Evolutionary conservation across 2,797 vertebrate species (phyloP).

Genomic region (Naso thynnoides): DNA sequence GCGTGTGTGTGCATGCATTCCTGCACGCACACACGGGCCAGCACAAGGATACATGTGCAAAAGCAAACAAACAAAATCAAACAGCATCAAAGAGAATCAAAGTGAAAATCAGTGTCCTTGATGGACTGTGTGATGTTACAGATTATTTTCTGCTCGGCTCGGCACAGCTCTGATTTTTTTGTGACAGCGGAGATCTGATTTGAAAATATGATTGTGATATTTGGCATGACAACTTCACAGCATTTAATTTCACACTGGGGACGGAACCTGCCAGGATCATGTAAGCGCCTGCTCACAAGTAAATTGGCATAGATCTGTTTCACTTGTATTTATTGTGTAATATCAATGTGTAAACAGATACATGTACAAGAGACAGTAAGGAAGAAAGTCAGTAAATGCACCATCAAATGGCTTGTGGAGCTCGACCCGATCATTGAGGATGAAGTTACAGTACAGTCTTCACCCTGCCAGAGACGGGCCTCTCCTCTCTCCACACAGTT

Average conservation of each 20-base stretch:
- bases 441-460: slow-evolving; percentile 73
- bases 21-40: slow-evolving; percentile 11
- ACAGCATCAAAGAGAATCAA: slow-evolving; percentile 65
- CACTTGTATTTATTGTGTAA: not conserved
- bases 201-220: slow-evolving; percentile 69
- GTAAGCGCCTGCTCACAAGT: slow-evolving; percentile 21
- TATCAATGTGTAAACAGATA: not conserved
- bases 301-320: slow-evolving; percentile 18
- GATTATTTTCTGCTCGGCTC: slow-evolving; percentile 67
- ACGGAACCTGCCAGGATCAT: slow-evolving; percentile 38
- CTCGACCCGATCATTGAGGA: slow-evolving; percentile 69
- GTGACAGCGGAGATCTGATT: slow-evolving; percentile 67
- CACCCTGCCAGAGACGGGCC: slow-evolving; percentile 63
- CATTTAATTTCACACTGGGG: slow-evolving; percentile 65
- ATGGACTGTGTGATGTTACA: slow-evolving; percentile 69
- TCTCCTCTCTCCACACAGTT: slow-evolving; percentile 73
- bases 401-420: slow-evolving; percentile 71
- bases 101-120: slow-evolving; percentile 71
- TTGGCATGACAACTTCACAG: slow-evolving; percentile 69
- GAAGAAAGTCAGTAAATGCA: slow-evolving; percentile 17
- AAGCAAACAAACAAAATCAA: slow-evolving; percentile 65
- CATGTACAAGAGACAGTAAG: not conserved
- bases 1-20: not conserved
- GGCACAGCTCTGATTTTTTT: slow-evolving; percentile 59
- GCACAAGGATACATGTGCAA: not conserved